Base-by-base conservation (phyloP, 2,113 vertebrate genomes). In the Lepus americanus region DNA sequence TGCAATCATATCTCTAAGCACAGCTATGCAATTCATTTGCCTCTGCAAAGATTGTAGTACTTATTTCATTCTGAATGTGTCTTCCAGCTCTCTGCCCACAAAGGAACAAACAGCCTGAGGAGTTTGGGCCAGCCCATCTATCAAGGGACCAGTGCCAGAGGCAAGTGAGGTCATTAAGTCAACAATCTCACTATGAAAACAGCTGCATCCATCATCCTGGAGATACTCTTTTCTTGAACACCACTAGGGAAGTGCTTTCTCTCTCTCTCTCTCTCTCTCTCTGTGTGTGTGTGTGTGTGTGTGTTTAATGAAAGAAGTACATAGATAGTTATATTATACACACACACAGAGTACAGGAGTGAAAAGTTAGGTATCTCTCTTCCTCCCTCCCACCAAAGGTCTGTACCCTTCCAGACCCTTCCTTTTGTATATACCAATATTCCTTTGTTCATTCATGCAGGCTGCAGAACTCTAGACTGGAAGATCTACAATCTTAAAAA, bases 131-230 rank as follows among this genome's bases (percentile, higher is more conserved):
- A 92, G 64, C 67, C 67, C 25, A 83, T 97, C 92, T 76, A 94
- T 97, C 94, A 93, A 31, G 64, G 87, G 79, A 67, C 76, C 36
- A 69, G 82, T 92, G 95, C 92, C 86, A 80, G 61, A 74, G 88
- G 94, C 94, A 88, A 92, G 73, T 33, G 64, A 96, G 93, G 94
- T 96, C 92, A 96, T 97, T 97, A 96, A 96, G 77, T 93, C 90
- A 90, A 64, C 92, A 67, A 78, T 92, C 81, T 74, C 53, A 76
- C 72, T 95, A 63, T 49, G 77, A 96, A 94, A 80, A 95, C 94
- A 95, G 83, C 90, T 87, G 25, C 78, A 96, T 97, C 93, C 94
- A 94, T 96, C 95, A 97, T 93, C 49, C 82, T 77, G 87, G 81
- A 93, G 94, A 95, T 55, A 91, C 92, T 93, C 19, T 96, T 96